Percentiles rank a stretch among this genome's conserved stretches.
Conservation (phyloP, 2,888 invertebrate genomes). For the Xylocampa areola region DNA sequence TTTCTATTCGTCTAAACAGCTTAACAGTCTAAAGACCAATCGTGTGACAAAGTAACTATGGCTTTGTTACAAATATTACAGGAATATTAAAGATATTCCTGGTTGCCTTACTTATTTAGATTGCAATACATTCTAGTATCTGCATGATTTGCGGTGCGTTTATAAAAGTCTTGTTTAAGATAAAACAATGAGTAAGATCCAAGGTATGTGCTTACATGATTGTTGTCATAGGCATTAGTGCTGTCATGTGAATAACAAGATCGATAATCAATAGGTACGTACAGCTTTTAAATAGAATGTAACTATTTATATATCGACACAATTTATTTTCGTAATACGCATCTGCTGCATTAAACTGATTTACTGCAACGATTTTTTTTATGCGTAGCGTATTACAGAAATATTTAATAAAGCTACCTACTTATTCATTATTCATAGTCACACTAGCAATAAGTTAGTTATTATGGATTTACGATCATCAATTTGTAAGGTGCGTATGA, state of each 20-base stretch:
- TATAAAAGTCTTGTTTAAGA: slow-evolving; percentile 34
- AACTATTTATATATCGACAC: background rate
- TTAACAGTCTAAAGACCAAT: slow-evolving; percentile 7
- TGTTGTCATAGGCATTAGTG: slow-evolving; percentile 5
- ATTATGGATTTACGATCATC: slow-evolving; percentile 72
- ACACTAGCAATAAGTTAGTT: slow-evolving; percentile 54
- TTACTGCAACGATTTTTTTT: slow-evolving; percentile 4
- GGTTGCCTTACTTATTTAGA: slow-evolving; percentile 43
- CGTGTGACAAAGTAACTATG: slow-evolving; percentile 7
- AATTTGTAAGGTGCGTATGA: slow-evolving; percentile 60
- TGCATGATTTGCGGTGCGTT: slow-evolving; percentile 20
- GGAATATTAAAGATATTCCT: slow-evolving; percentile 23
- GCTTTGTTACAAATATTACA: slow-evolving; percentile 8
- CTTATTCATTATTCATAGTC: slow-evolving; percentile 26
- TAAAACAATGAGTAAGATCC: slow-evolving; percentile 27
- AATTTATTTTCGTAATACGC: slow-evolving; percentile 11
- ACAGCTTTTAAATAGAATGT: slow-evolving; percentile 4
- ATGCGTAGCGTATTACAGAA: slow-evolving; percentile 11
- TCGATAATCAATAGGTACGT: slow-evolving; percentile 2
- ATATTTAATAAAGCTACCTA: slow-evolving; percentile 19
- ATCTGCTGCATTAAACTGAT: background rate
- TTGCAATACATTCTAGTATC: slow-evolving; percentile 41
- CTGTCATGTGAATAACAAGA: slow-evolving; percentile 7
- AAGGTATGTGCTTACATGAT: background rate
- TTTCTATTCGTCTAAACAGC: background rate